phyloP scores from a whole-genome alignment of 2,797 vertebrate species.

The Accipiter badius region DNA sequence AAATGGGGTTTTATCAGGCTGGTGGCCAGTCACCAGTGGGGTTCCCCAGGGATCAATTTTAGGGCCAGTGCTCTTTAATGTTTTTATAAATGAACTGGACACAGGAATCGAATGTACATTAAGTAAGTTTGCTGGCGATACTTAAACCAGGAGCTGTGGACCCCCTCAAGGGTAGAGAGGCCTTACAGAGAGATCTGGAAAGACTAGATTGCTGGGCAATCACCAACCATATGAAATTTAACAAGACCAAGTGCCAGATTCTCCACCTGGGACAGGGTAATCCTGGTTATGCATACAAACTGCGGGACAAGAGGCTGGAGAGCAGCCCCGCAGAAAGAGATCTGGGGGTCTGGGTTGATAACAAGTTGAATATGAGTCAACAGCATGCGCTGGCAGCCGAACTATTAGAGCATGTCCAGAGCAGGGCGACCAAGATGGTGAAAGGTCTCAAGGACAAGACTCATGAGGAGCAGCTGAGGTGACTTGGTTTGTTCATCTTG shows the following conservation, averaged over 20 bases:
- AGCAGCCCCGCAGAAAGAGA: background rate
- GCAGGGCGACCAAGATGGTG: background rate
- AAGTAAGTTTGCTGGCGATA: background rate
- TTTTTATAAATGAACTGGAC: background rate
- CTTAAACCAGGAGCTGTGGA: background rate
- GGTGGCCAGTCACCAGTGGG: background rate
- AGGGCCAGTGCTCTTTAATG: background rate
- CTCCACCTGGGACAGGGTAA: background rate
- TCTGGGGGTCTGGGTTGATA: accelerated
- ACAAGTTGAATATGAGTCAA: background rate
- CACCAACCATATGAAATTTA: accelerated
- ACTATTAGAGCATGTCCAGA: background rate
- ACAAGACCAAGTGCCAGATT: background rate
- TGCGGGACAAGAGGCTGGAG: background rate
- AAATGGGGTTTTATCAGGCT: background rate
- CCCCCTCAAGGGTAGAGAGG: background rate
- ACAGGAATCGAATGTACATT: background rate
- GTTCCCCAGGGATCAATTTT: background rate
- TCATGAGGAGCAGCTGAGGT: background rate
- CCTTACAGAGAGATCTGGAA: background rate
- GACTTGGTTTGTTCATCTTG: background rate
- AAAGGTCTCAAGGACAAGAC: background rate
- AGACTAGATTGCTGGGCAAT: background rate
- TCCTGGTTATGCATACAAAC: background rate
- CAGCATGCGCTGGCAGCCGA: background rate